These are phyloP conservation scores for Hippocampus guttulatus DNA, from an alignment of 2,113 vertebrate genomes.

Conservation along the genomic window DNA sequence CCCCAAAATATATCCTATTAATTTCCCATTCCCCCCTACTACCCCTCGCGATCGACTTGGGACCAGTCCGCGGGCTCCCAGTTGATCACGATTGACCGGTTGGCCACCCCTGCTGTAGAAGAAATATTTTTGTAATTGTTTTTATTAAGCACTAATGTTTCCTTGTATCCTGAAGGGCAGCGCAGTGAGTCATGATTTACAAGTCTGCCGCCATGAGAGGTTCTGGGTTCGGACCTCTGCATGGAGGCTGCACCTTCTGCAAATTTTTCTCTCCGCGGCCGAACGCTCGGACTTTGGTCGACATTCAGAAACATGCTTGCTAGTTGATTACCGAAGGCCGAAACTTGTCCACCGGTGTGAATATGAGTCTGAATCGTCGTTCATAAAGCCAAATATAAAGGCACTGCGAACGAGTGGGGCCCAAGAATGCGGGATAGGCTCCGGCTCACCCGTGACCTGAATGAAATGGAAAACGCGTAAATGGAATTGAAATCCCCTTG, in stretches of 20 bases:
- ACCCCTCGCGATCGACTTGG: no score
- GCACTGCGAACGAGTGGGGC: background rate
- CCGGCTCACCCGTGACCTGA: background rate
- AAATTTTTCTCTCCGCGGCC: background rate
- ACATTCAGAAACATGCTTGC: background rate
- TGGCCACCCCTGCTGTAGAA: no score
- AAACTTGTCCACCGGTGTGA: background rate
- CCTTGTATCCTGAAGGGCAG: no score
- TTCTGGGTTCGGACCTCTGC: no score
- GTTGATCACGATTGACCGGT: no score
- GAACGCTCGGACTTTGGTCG: background rate
- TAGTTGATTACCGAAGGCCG: background rate
- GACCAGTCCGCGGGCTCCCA: no score
- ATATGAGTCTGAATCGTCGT: background rate
- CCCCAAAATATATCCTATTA: no score
- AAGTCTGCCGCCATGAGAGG: no score
- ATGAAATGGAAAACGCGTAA: background rate
- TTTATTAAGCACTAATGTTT: no score
- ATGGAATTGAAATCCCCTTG: slow-evolving; percentile 23
- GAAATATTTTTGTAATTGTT: no score
- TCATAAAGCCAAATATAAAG: background rate
- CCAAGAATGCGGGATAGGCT: background rate
- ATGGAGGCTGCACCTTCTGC: background rate
- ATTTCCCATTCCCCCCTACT: no score
- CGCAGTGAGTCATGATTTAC: no score